Evolutionary conservation across 2,797 vertebrate species (phyloP), one percentile per base, ranked within the genome.

Genomic region (Pelochelys cantorii): DNA sequence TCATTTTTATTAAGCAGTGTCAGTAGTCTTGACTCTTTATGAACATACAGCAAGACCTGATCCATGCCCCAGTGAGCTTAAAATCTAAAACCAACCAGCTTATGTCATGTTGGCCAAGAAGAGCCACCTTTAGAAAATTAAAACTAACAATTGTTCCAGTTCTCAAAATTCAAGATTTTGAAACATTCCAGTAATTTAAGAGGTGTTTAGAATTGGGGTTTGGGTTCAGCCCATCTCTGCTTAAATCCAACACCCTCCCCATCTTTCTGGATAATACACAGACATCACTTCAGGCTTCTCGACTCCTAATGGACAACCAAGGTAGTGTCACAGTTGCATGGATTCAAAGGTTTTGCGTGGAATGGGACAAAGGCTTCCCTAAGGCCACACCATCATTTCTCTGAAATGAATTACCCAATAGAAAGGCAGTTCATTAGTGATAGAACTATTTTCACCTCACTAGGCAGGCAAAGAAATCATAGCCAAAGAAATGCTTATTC

Each of bases 281-380:
- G 25, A 14, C 14, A 25, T 77, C 23, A 52, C 7, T 52, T 77
- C 42, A 77, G 22, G 13, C 13, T 77, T 52, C 23, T 52, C 23
- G 48, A 48, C 37, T 20, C 12, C 48, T 75, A 75, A 48, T 27
- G 23, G 25, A 52, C 13, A 29, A 14, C 23, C 9, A 52, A 77
- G 13, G 60, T 79, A 83, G 89, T 82, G 75, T 88, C 62, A 94
- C 83, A 85, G 84, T 81, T 89, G 54, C 59, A 82, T 87, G 48
- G 84, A 93, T 23, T 84, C n/a, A n/a, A 7, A 1, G 80, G 52
- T 94, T 93, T 94, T 82, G 84, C 60, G 91, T 93, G 90, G 92
- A 95, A 81, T 25, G 59, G 34, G 31, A 17, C 20, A 71, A 90
- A 14, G 57, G 89, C 79, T 94, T 62, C 31, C 65, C 1, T 7